Evolutionary conservation across 1,140 invertebrate genomes (phyloP), one percentile per base, ranked within the genome.

Genomic region (Drosophila quadrilineata): DNA sequence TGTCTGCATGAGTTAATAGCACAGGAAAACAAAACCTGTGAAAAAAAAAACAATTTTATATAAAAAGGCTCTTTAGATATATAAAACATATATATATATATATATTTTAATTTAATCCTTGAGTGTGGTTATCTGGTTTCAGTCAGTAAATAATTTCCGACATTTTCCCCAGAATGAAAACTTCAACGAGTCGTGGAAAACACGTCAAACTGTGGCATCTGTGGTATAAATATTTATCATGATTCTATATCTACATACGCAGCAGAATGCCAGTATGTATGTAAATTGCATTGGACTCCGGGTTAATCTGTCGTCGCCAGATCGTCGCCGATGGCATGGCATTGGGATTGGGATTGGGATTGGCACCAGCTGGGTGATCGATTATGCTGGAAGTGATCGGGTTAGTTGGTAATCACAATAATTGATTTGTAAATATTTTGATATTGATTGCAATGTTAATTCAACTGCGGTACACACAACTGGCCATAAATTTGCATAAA

Each of bases 401-500:
- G 31, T 52, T 69, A 56, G 56, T 62, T 36, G 59, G 73, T 72
- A 77, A 84, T 82, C 74, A 82, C 45, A 73, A 84, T 84, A 82
- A 84, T 82, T 82, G 77, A 71, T 82, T 84, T 77, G 77, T 82
- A 82, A 82, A 82, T 82, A 82, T 82, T 82, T 84, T 70, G 73
- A 76, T 76, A 70, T 52, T 54, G 43, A 73, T 64, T 67, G 73
- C 77, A 76, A 73, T 75, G 62, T 53, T 75, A 82, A 80, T 80
- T 82, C 59, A 58, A 65, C 24, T 58, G 53, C 66, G 29, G 48
- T n/a, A n/a, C n/a, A n/a, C n/a, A n/a, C n/a, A n/a, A 53, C 57
- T 58, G 43, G 54, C 43, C 31, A 84, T 65, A 69, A 80, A 76
- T 82, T 71, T n/a, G n/a, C n/a, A n/a, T n/a, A n/a, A n/a, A n/a